Percentiles rank a stretch among this genome's conserved stretches.
Conservation (phyloP, 2,113 vertebrate species). For the Pardalotus punctatus region DNA sequence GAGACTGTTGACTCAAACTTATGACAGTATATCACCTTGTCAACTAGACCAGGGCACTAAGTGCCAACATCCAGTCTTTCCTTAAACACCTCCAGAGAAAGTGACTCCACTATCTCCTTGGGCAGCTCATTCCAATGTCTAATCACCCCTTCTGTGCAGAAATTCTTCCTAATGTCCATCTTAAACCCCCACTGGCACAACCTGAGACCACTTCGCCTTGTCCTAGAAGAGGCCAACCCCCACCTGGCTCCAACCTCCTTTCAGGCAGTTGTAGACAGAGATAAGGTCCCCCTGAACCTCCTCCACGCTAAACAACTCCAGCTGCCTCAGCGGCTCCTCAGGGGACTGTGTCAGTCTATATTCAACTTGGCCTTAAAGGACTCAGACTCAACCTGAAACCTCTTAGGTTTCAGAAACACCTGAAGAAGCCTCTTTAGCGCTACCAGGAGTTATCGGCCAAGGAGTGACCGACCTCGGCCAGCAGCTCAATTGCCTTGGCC, state of each 20-base stretch:
- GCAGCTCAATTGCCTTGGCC: not conserved
- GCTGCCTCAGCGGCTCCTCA: not conserved
- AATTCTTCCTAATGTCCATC: not conserved
- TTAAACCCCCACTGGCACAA: not conserved
- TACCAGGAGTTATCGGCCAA: fast-evolving
- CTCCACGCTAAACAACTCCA: not conserved
- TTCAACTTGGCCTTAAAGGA: too few species aligned
- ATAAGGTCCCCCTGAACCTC: too few species aligned
- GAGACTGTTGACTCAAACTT: not conserved
- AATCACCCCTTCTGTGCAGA: not conserved
- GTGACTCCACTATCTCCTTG: not conserved
- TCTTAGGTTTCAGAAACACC: fast-evolving
- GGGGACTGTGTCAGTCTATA: fast-evolving
- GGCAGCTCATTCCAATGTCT: not conserved
- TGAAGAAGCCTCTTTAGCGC: fast-evolving
- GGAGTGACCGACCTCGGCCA: not conserved
- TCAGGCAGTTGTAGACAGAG: not conserved
- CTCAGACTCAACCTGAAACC: not conserved
- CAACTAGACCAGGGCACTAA: not conserved
- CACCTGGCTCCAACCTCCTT: fast-evolving
- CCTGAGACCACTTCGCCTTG: not conserved
- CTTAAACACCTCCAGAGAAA: not conserved
- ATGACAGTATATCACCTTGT: fast-evolving
- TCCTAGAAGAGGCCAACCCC: not conserved
- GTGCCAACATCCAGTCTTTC: not conserved